A percentile compares a stretch with the other conserved stretches of the same genome.
These are phyloP conservation scores for Coreius guichenoti DNA, from an alignment of 2,797 vertebrate genomes.

Conservation along the genomic window DNA sequence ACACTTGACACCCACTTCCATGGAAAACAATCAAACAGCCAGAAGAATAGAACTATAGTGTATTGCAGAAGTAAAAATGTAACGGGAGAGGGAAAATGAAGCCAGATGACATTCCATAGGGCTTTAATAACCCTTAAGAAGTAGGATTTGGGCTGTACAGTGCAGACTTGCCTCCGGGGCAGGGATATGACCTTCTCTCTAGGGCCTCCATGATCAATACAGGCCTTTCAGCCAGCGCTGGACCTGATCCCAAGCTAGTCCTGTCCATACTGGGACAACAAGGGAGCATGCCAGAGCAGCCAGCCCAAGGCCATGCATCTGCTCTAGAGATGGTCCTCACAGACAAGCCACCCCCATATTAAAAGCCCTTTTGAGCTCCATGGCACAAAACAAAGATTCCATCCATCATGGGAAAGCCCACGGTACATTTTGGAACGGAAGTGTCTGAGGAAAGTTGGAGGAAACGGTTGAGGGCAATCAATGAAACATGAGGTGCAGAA, in stretches of 20 bases:
- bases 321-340: conserved; percentile 52
- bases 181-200: conserved; percentile 63
- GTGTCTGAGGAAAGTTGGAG: conserved; percentile 14
- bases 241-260: conserved; percentile 51
- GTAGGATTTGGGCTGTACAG: conserved; percentile 32
- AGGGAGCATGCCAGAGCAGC: conserved; percentile 40
- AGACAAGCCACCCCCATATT: conserved; percentile 51
- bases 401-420: conserved; percentile 30
- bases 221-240: conserved; percentile 59
- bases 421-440: neutral
- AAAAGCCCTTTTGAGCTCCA: conserved; percentile 55
- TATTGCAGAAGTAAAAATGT: conserved; percentile 36
- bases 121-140: conserved; percentile 57
- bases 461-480: neutral
- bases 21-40: conserved; percentile 53
- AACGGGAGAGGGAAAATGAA: conserved; percentile 28
- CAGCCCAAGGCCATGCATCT: conserved; percentile 66
- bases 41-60: conserved; percentile 36
- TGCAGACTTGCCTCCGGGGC: conserved; percentile 57
- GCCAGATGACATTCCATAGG: conserved; percentile 56
- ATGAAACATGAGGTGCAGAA: conserved; percentile 19
- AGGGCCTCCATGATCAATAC: conserved; percentile 62
- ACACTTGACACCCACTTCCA: conserved; percentile 48
- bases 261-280: conserved; percentile 49
- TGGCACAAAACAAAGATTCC: conserved; percentile 19